A percentile compares a stretch with the other conserved stretches of the same genome.
These are phyloP conservation scores for Rhagium mordax DNA, from an alignment of 2,888 invertebrate genomes.

Conservation along the genomic window DNA sequence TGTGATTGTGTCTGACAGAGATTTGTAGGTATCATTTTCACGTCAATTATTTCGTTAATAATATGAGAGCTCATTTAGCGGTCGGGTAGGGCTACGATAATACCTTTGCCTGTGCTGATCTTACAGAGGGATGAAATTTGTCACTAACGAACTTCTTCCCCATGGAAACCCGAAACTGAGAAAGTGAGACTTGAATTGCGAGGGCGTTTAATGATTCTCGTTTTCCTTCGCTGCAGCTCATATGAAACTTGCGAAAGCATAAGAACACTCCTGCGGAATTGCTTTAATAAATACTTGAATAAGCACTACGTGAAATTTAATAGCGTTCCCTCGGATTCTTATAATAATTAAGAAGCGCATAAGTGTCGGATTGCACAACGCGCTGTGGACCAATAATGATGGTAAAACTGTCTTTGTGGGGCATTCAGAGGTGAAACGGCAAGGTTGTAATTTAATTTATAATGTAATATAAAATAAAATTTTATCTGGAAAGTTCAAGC, in stretches of 20 bases:
- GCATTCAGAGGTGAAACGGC: too few species aligned
- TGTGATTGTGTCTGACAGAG: slow-evolving; percentile 21
- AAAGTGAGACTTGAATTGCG: slow-evolving; percentile 42
- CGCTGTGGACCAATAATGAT: neutral
- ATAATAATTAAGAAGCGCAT: neutral
- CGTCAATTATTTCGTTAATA: slow-evolving; percentile 48
- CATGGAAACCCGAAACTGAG: slow-evolving; percentile 48
- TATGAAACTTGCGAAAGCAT: slow-evolving; percentile 25
- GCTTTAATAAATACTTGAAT: slow-evolving; percentile 23
- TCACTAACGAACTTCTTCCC: slow-evolving; percentile 41
- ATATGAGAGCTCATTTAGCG: slow-evolving; percentile 45
- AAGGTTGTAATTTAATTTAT: too few species aligned
- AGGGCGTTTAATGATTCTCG: slow-evolving; percentile 38
- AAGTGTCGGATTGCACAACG: neutral
- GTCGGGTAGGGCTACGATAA: slow-evolving; percentile 36
- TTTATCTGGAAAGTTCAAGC: too few species aligned
- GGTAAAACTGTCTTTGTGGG: neutral
- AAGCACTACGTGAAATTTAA: slow-evolving; percentile 27
- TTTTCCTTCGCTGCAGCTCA: slow-evolving; percentile 36
- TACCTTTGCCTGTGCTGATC: slow-evolving; percentile 39
- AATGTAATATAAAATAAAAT: too few species aligned
- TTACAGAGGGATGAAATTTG: slow-evolving; percentile 38
- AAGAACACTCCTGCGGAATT: neutral
- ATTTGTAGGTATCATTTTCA: slow-evolving; percentile 42
- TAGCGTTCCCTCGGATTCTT: slow-evolving; percentile 11